A percentile compares a stretch with the other conserved stretches of the same genome.
Conservation (phyloP, 2,888 invertebrate species). For the Hetaerina titia region DNA sequence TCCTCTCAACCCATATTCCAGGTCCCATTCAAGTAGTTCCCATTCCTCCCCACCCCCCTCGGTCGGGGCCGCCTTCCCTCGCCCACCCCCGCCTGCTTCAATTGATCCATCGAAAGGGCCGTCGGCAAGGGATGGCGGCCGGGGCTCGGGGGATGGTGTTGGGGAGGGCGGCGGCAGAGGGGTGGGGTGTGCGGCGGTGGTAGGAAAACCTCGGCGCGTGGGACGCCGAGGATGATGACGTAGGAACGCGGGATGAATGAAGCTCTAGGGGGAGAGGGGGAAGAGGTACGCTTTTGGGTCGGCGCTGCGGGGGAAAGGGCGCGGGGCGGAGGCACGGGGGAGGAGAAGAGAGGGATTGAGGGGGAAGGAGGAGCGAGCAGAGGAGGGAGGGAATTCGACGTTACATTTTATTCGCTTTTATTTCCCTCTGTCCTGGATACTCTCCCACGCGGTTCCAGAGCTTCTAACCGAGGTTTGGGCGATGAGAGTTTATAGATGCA, state of each 20-base stretch:
- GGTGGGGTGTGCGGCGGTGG: background rate
- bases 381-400: background rate
- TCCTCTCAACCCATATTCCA: background rate
- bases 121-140: background rate
- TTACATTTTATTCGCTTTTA: background rate
- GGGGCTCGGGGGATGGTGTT: background rate
- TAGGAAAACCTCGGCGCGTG: background rate
- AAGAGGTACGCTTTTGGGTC: background rate
- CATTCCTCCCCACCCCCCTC: background rate
- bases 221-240: conserved; percentile 53
- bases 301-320: background rate
- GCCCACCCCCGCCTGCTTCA: background rate
- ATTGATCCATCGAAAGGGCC: conserved; percentile 39
- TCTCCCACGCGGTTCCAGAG: conserved; percentile 30
- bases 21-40: background rate
- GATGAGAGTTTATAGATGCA: background rate
- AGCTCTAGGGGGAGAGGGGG: background rate
- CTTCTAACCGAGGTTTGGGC: background rate
- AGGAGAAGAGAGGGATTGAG: background rate
- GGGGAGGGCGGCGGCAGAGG: background rate
- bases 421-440: conserved; percentile 30
- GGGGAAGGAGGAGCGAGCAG: background rate
- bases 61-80: background rate
- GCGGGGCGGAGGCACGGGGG: background rate
- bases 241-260: conserved; percentile 60